A percentile compares a stretch with the other conserved stretches of the same genome.
phyloP scores from a whole-genome alignment of 2,888 invertebrate species.

The Apamea monoglypha region DNA sequence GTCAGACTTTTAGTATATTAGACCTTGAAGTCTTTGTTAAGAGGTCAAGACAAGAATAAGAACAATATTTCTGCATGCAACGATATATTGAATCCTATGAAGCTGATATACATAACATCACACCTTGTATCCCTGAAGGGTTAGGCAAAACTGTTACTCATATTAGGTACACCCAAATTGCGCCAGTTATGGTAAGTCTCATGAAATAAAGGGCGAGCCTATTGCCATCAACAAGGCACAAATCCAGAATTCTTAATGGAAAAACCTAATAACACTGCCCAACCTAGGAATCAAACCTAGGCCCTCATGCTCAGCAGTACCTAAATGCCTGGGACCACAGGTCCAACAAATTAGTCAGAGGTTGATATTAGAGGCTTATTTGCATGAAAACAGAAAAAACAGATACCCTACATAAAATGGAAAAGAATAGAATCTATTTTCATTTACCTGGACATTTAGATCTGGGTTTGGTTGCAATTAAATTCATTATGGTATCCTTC shows the following conservation, averaged over 20 bases:
- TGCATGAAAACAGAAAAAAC: neutral
- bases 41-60: neutral
- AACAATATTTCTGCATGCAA: neutral
- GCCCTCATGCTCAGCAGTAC: neutral
- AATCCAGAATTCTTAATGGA: neutral
- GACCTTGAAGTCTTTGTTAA: neutral
- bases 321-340: too few species aligned
- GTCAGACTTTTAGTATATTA: neutral
- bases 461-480: slow-evolving; percentile 79
- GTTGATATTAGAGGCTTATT: neutral
- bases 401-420: slow-evolving; percentile 1
- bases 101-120: neutral
- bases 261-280: neutral
- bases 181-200: neutral
- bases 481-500: slow-evolving; percentile 81
- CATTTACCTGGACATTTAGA: slow-evolving; percentile 84
- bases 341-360: neutral
- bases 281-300: neutral
- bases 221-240: neutral
- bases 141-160: neutral
- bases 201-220: neutral
- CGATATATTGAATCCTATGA: neutral
- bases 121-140: neutral
- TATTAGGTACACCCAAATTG: neutral
- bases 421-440: neutral